Percentiles rank a stretch among this genome's conserved stretches.
These are phyloP conservation scores for Teleogryllus oceanicus DNA, from an alignment of 2,888 invertebrate species.

Conservation along the genomic window DNA sequence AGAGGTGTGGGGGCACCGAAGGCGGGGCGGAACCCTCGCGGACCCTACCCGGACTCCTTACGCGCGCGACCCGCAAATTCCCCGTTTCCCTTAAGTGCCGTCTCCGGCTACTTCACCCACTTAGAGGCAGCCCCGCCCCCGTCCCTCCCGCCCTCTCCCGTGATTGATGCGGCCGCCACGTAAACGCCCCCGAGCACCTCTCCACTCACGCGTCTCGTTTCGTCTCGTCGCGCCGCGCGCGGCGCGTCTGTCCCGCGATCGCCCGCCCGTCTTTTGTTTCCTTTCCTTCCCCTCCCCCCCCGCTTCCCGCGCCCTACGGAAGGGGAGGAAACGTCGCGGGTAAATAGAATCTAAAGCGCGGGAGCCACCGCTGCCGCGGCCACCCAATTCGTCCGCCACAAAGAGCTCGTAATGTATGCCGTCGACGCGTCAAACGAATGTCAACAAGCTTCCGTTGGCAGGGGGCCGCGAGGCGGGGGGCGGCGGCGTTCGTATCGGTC, in stretches of 20 bases:
- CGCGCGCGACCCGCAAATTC: background rate
- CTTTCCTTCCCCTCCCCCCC: background rate
- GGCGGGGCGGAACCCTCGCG: too few species aligned
- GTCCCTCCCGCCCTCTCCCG: background rate
- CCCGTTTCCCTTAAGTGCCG: slow-evolving; percentile 4
- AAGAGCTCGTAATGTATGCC: slow-evolving; percentile 18
- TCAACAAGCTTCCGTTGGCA: background rate
- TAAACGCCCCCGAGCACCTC: background rate
- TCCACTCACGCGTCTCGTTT: background rate
- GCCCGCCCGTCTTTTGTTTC: background rate
- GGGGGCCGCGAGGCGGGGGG: background rate
- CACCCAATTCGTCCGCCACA: background rate
- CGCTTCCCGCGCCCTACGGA: background rate
- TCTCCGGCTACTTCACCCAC: background rate
- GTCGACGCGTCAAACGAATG: background rate
- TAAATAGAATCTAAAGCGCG: background rate
- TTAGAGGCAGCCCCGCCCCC: background rate
- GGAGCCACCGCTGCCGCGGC: background rate
- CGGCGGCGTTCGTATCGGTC: background rate
- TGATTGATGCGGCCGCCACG: background rate
- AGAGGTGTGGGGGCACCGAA: background rate
- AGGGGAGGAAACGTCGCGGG: background rate
- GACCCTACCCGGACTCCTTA: too few species aligned
- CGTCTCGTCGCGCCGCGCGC: too few species aligned
- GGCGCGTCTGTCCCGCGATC: background rate